These are phyloP conservation scores for Micronisus gabar DNA, from an alignment of 2,113 vertebrate genomes.

Conservation along the genomic window DNA sequence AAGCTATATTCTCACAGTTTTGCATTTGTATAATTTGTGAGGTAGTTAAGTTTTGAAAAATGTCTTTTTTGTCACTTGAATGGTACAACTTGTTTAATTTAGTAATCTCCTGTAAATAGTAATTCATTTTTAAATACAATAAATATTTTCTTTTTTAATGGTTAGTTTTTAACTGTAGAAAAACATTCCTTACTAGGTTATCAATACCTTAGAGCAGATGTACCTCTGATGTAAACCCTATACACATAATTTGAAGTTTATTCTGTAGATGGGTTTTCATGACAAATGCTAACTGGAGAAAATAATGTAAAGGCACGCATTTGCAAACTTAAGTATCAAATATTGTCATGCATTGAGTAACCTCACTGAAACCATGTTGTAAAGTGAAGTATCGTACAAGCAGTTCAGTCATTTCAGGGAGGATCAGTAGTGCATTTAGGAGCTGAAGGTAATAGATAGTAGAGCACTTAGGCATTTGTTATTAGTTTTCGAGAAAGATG, in stretches of 20 bases:
- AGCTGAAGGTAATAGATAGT: not conserved
- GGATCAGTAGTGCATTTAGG: not conserved
- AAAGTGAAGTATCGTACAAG: not conserved
- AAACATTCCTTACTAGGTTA: not conserved
- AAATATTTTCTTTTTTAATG: not conserved
- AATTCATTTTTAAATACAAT: not conserved
- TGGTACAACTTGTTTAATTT: not conserved
- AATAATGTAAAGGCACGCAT: not conserved
- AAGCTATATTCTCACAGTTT: not conserved
- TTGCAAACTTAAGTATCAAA: not conserved
- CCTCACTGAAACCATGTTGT: not conserved
- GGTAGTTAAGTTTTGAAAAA: not conserved
- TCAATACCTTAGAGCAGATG: rapidly evolving
- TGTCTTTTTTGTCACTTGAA: not conserved
- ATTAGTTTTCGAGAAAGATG: not conserved
- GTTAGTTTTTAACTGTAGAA: not conserved
- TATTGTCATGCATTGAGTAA: not conserved
- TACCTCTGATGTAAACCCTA: not conserved
- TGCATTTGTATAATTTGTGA: not conserved
- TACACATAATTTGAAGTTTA: not conserved
- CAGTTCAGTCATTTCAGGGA: not conserved
- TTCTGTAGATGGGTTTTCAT: not conserved
- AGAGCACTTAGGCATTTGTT: not conserved
- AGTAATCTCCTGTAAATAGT: not conserved
- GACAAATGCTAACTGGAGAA: not conserved